Evolutionary conservation across 2,888 invertebrate genomes (phyloP), one percentile per base, ranked within the genome.

Genomic region (Melangyna quadrimaculata): DNA sequence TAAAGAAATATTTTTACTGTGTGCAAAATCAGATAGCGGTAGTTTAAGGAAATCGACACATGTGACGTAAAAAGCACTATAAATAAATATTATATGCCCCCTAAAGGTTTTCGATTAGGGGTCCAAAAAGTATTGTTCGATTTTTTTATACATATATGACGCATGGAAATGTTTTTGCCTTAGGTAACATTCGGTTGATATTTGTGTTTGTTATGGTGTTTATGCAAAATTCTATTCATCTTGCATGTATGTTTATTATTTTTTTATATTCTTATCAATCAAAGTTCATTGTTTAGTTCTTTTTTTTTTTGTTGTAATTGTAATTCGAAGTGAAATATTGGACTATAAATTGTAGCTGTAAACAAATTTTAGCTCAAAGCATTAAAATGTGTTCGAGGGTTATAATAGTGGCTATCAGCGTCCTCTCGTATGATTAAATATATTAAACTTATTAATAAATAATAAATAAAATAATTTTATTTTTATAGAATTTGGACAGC

Each of bases 221-320:
- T 3, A 24, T 27, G 24, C 24, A 51, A 51, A 51, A 14, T 51
- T 51, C 51, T 51, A 51, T 51, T 24, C n/a, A 24, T n/a, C 24
- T 27, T 17, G 14, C 1, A 3, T n/a, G n/a, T n/a, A n/a, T n/a
- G 1, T 24, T 24, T 51, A 12, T 12, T 24, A 51, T 24, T 24
- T 51, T n/a, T 51, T 7, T 51, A 1, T 37, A 59, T 14, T 14
- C 19, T 19, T 14, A 57, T 57, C 57, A 35, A 29, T 94, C 94
- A 0, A 93, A 93, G 72, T 24, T 51, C 14, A 27, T n/a, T 40
- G 5, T n/a, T n/a, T n/a, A n/a, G n/a, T n/a, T n/a, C n/a, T n/a
- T n/a, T n/a, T n/a, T n/a, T n/a, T n/a, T 24, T 19, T 9, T 45
- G 3, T 22, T 48, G 9, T 22, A 0, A 48, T n/a, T n/a, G 4